phyloP scores from a whole-genome alignment of 2,797 vertebrate genomes.

The Premnoplex brunnescens region DNA sequence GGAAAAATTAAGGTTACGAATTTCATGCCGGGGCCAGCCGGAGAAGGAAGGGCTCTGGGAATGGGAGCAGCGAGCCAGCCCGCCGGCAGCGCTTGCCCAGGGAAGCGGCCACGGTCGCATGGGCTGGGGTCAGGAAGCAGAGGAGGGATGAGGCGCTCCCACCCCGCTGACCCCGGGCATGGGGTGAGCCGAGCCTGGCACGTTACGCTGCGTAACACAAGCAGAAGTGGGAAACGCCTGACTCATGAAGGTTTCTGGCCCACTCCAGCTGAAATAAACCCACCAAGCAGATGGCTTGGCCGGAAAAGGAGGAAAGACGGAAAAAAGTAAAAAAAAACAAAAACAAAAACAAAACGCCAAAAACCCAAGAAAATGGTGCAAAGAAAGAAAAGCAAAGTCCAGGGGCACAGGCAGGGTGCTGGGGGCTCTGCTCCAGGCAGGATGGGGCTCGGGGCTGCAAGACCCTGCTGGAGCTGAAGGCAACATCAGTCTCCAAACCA shows the following conservation, averaged over 20 bases:
- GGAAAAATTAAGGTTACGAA: not conserved
- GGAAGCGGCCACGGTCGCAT: not conserved
- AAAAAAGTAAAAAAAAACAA: not conserved
- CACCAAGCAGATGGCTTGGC: slow-evolving; percentile 50
- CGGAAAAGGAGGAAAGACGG: slow-evolving; percentile 17
- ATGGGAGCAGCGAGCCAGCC: not conserved
- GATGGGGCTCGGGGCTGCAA: not conserved
- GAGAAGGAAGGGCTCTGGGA: not conserved
- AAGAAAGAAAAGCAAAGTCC: not conserved
- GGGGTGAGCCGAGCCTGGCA: not conserved
- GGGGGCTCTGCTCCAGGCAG: rapidly evolving
- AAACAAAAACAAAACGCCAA: no score
- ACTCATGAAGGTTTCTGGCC: slow-evolving; percentile 23
- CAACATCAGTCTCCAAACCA: not conserved
- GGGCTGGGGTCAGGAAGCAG: slow-evolving; percentile 28
- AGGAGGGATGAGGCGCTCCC: not conserved
- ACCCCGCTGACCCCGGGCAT: not conserved
- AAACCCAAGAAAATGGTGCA: not conserved
- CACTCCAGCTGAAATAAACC: slow-evolving; percentile 23
- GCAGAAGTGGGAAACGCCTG: slow-evolving; percentile 59
- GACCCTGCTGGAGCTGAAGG: not conserved
- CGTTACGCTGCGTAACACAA: not conserved
- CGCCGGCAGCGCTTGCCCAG: not conserved
- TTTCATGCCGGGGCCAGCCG: not conserved
- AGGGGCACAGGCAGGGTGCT: rapidly evolving